A percentile compares a stretch with the other conserved stretches of the same genome.
These are phyloP conservation scores for Tiliacea citrago DNA, from an alignment of 2,888 invertebrate species.

Conservation along the genomic window DNA sequence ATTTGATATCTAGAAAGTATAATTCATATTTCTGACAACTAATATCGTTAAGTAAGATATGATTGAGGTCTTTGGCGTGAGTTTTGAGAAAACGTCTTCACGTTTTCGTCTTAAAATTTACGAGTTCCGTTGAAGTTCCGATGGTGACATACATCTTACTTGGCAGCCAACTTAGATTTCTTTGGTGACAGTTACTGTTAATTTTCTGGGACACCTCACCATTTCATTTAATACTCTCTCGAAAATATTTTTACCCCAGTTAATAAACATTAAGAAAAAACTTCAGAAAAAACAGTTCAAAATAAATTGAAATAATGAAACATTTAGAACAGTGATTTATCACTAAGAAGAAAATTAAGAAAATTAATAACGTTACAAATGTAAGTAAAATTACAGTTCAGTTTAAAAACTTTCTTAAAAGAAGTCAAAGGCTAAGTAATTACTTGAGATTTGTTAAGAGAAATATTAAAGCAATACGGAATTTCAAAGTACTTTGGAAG, in stretches of 20 bases:
- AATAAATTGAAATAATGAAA: background rate
- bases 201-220: background rate
- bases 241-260: constrained; percentile 11
- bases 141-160: constrained; percentile 37
- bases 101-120: constrained; percentile 40
- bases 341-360: constrained; percentile 4
- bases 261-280: background rate
- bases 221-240: background rate
- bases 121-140: constrained; percentile 35
- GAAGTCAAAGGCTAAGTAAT: constrained; percentile 26
- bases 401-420: constrained; percentile 6
- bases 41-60: constrained; percentile 53
- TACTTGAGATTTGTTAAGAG: constrained; percentile 12
- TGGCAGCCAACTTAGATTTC: constrained; percentile 28
- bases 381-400: constrained; percentile 21
- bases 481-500: constrained; percentile 7
- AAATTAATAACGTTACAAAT: constrained; percentile 17
- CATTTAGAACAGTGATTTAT: constrained; percentile 4
- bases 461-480: constrained; percentile 16
- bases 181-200: background rate
- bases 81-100: constrained; percentile 29
- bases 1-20: constrained; percentile 47
- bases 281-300: background rate
- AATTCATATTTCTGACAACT: constrained; percentile 56
- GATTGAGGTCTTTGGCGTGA: constrained; percentile 40